Evolutionary conservation across 2,888 invertebrate genomes (phyloP).

Genomic region (Emmelina monodactyla): DNA sequence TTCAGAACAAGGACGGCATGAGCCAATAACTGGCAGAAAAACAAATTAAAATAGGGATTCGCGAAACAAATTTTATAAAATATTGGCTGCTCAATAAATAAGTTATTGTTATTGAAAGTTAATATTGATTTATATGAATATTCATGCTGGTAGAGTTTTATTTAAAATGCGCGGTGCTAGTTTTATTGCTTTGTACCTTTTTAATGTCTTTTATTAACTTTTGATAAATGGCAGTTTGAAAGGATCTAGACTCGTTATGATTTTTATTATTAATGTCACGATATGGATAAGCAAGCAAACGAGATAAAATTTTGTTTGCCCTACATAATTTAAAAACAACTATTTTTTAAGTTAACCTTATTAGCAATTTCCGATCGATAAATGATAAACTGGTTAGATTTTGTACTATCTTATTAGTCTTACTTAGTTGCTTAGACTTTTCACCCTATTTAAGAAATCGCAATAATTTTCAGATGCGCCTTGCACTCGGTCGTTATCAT

Average conservation of each 20-base stretch:
- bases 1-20: neutral
- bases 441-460: neutral
- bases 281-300: no score
- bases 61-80: slow-evolving; percentile 63
- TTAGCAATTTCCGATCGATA: no score
- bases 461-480: slow-evolving; percentile 31
- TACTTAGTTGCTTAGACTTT: no score
- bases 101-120: slow-evolving; percentile 38
- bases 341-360: no score
- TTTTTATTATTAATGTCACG: no score
- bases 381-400: no score
- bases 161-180: slow-evolving; percentile 31
- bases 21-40: no score
- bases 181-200: slow-evolving; percentile 25
- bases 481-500: slow-evolving; percentile 42
- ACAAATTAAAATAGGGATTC: slow-evolving; percentile 36
- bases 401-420: no score
- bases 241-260: no score
- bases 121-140: slow-evolving; percentile 65
- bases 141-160: slow-evolving; percentile 46
- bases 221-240: slow-evolving; percentile 24
- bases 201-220: slow-evolving; percentile 23
- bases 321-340: no score
- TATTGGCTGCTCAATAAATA: slow-evolving; percentile 55
- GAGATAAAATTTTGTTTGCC: no score